phyloP scores from a whole-genome alignment of 2,113 vertebrate genomes.

The Lasiurus borealis region DNA sequence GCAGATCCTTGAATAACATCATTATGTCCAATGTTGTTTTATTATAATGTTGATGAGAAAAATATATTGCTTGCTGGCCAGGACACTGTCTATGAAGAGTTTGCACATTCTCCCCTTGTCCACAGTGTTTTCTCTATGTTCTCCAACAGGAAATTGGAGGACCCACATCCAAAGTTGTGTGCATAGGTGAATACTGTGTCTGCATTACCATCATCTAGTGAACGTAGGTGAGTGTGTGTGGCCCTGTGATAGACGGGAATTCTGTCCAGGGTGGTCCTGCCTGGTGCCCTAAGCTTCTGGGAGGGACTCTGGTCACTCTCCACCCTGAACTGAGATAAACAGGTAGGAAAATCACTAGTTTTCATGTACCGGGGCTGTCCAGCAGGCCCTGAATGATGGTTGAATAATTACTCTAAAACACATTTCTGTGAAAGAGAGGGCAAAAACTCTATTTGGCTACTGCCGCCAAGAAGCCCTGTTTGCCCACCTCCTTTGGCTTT shows the following conservation, averaged over 20 bases:
- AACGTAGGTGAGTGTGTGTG: not conserved
- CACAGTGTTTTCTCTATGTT: not conserved
- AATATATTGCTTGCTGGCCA: not conserved
- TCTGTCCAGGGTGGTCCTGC: not conserved
- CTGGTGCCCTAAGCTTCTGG: not conserved
- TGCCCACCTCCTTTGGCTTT: no score
- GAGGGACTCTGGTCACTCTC: no score
- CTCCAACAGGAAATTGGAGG: not conserved
- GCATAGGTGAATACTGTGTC: not conserved
- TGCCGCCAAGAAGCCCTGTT: no score
- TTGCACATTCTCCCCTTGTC: not conserved
- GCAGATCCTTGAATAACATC: not conserved
- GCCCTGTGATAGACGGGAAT: no score
- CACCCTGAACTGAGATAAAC: not conserved
- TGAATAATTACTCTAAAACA: no score
- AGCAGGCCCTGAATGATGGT: no score
- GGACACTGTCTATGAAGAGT: not conserved
- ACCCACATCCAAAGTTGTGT: not conserved
- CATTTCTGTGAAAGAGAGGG: no score
- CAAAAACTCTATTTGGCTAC: no score
- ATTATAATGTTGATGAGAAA: not conserved
- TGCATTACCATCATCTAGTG: not conserved
- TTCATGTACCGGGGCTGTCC: not conserved
- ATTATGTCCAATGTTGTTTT: not conserved
- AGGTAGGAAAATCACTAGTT: not conserved